Conservation (phyloP, 2,113 vertebrate species). For the Melanostigma gelatinosum region DNA sequence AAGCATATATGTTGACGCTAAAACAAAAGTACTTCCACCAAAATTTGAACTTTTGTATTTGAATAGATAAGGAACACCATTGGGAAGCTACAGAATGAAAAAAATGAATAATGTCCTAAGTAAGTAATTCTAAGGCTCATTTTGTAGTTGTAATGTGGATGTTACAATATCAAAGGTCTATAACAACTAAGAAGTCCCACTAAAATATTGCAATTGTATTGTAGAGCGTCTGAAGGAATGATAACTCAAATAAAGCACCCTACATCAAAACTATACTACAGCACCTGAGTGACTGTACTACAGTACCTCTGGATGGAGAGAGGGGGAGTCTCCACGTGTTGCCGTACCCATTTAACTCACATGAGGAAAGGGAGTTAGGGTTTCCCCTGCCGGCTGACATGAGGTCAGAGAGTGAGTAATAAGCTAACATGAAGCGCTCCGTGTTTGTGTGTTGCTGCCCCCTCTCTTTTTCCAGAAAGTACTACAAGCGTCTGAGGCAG, state of each 20-base stretch:
- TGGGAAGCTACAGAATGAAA: too few relatives aligned
- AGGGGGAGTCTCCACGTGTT: neutral
- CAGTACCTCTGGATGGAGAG: neutral
- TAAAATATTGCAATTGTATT: too few relatives aligned
- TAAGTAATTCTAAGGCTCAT: too few relatives aligned
- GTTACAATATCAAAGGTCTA: too few relatives aligned
- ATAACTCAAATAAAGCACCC: neutral
- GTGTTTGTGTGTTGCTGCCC: slow-evolving; percentile 21
- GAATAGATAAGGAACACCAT: too few relatives aligned
- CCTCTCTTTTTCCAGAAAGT: slow-evolving; percentile 78
- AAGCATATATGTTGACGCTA: too few relatives aligned
- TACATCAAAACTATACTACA: neutral
- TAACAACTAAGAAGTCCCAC: neutral
- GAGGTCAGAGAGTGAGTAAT: neutral
- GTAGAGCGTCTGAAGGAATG: neutral
- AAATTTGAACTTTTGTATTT: too few relatives aligned
- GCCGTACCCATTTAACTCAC: neutral
- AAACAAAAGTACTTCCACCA: too few relatives aligned
- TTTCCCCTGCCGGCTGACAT: neutral
- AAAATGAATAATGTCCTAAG: too few relatives aligned
- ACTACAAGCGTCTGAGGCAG: slow-evolving; percentile 85
- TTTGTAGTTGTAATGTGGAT: too few relatives aligned
- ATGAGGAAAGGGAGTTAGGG: neutral
- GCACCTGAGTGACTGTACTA: neutral
- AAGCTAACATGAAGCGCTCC: neutral